Base-by-base conservation (phyloP, 2,888 invertebrate genomes). In the Stegana nigrithorax region DNA sequence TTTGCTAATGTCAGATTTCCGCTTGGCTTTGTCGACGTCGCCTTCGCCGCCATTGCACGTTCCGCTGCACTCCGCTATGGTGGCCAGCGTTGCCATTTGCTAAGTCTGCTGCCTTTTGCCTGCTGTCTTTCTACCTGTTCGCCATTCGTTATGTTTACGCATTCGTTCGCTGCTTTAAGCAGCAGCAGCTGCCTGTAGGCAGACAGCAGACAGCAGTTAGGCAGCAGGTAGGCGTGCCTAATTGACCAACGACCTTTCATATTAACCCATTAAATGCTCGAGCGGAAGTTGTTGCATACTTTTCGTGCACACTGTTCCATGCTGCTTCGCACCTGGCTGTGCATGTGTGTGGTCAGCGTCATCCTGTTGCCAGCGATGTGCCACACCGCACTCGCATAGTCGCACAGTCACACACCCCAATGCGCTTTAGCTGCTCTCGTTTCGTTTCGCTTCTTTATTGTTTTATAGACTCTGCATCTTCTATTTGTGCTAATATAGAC, bases 181-280 rank as follows among this genome's bases (percentile, higher is more conserved):
- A 19, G 44, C 36, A 53, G 36, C 14, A 32, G 45, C 45, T 27
- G 19, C 62, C 56, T 32, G 2, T 47, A 2, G 27, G 56, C 50
- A 26, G 50, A 14, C 26, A n/a, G n/a, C n/a, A n/a, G n/a, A n/a
- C n/a, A n/a, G n/a, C n/a, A n/a, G n/a, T n/a, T n/a, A n/a, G n/a
- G n/a, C 51, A 5, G 27, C 2, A 12, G 2, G n/a, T n/a, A 55
- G 23, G 21, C 32, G 21, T 55, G 53, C 53, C 32, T 55, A 55
- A 55, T 55, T 55, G 53, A 26, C 36, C 53, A 55, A 55, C 32
- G 53, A 55, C 53, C 53, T 55, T 55, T 55, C 36, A 19, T 25
- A 55, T 55, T 55, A 55, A 55, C 27, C 53, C 53, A 55, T 55
- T 55, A 55, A 55, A 55, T 55, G 53, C 53, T 14, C 19, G 36